Evolutionary conservation across 2,797 vertebrate species (phyloP).

Genomic region (Austrolebias charrua): DNA sequence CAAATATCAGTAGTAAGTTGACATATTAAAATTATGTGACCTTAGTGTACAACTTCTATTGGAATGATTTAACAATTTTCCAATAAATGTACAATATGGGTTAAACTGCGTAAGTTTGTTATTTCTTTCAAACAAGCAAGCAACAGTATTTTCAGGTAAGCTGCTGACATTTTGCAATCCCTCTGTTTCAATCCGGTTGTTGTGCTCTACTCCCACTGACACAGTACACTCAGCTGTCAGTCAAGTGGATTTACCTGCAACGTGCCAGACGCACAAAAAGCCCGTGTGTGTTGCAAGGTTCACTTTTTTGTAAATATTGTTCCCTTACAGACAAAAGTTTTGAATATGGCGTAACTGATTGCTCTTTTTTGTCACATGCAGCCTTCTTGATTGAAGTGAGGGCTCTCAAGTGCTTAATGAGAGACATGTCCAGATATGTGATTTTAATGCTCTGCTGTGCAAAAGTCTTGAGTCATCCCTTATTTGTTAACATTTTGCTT

Average conservation of each 20-base stretch:
- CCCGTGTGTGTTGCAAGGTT: slow-evolving; percentile 5
- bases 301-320: not conserved
- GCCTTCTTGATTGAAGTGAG: slow-evolving; percentile 3
- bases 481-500: not conserved
- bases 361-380: not conserved
- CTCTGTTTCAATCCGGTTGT: slow-evolving; percentile 12
- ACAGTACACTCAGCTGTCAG: slow-evolving; percentile 17
- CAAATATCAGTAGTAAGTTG: not conserved
- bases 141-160: slow-evolving; percentile 2
- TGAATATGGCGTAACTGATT: slow-evolving; percentile 8
- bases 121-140: not conserved
- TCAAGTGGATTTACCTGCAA: not conserved
- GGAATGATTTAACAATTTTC: not conserved
- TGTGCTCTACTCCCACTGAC: slow-evolving; percentile 7
- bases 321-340: not conserved
- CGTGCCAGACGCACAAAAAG: not conserved
- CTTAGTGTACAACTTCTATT: not conserved
- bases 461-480: not conserved
- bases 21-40: too few species aligned
- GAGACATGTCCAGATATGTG: slow-evolving; percentile 11
- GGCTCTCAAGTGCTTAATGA: not conserved
- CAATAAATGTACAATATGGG: not conserved
- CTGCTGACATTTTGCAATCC: not conserved
- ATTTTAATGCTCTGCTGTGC: too few species aligned
- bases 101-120: not conserved